Conservation (phyloP, 2,797 vertebrate species). For the Microchirus variegatus region DNA sequence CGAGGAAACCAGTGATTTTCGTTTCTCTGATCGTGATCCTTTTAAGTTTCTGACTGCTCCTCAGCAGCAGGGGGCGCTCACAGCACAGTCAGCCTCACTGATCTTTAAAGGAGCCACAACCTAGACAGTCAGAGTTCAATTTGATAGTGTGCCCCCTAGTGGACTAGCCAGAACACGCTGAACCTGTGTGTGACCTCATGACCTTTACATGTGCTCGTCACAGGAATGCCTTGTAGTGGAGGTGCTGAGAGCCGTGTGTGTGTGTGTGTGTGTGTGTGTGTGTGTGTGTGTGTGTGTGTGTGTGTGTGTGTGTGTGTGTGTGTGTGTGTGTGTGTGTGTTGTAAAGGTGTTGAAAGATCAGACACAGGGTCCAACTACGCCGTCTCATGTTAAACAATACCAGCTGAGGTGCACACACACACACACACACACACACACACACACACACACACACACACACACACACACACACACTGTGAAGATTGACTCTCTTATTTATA, state of each 20-base stretch:
- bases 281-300: conserved; percentile 44
- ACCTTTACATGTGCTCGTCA: conserved; percentile 44
- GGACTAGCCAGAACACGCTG: neutral
- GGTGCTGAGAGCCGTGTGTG: conserved; percentile 52
- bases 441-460: conserved; percentile 4
- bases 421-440: conserved; percentile 3
- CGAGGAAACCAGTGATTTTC: no score
- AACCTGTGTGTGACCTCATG: conserved; percentile 37
- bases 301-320: conserved; percentile 47
- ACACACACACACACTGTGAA: conserved; percentile 12
- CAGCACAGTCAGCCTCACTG: no score
- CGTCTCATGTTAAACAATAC: conserved; percentile 52
- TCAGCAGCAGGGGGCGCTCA: no score
- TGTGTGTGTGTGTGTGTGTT: conserved; percentile 21
- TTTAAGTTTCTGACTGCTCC: no score
- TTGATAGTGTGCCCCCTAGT: no score
- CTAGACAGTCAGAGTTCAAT: no score
- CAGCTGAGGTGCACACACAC: conserved; percentile 42
- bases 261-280: conserved; percentile 36
- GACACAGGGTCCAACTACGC: conserved; percentile 45
- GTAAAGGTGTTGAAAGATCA: conserved; percentile 65
- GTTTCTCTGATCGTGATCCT: no score
- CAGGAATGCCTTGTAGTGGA: conserved; percentile 43
- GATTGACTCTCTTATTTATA: no score
- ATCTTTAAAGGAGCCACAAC: no score